These are phyloP conservation scores for Pituophis catenifer DNA, from an alignment of 2,113 vertebrate species.

Conservation along the genomic window DNA sequence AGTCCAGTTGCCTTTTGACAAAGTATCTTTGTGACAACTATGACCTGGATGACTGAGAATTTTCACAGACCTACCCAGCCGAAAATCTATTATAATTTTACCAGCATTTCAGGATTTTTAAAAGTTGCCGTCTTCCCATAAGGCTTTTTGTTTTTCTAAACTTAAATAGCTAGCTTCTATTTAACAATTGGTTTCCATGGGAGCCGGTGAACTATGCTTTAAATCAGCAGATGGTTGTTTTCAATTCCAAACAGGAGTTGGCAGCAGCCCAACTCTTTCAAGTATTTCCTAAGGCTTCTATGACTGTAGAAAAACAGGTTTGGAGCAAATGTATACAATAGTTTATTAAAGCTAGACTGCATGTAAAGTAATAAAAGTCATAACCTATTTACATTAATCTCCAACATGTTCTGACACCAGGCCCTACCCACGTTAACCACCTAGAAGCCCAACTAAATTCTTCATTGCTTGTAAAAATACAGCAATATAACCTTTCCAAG, in stretches of 20 bases:
- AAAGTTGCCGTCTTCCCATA: slow-evolving; percentile 15
- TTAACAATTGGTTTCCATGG: slow-evolving; percentile 36
- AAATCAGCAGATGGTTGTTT: slow-evolving; percentile 42
- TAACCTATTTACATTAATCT: background rate
- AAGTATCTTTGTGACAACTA: background rate
- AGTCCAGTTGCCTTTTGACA: background rate
- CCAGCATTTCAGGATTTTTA: background rate
- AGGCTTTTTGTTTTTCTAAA: slow-evolving; percentile 16
- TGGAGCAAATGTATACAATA: background rate
- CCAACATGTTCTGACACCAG: slow-evolving; percentile 7
- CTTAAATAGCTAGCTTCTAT: slow-evolving; percentile 31
- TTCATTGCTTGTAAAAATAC: background rate
- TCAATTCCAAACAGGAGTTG: slow-evolving; percentile 29
- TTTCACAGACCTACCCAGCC: background rate
- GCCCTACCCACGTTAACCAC: background rate
- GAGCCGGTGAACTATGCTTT: slow-evolving; percentile 26
- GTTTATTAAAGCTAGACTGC: background rate
- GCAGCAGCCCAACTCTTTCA: slow-evolving; percentile 33
- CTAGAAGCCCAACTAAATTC: background rate
- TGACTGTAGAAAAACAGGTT: background rate
- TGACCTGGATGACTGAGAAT: background rate
- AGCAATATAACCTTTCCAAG: background rate
- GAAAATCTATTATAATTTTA: background rate
- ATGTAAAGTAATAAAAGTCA: background rate
- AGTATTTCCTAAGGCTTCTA: slow-evolving; percentile 3